Evolutionary conservation across 2,888 invertebrate species (phyloP).

Genomic region (Zaprionus lineosus): DNA sequence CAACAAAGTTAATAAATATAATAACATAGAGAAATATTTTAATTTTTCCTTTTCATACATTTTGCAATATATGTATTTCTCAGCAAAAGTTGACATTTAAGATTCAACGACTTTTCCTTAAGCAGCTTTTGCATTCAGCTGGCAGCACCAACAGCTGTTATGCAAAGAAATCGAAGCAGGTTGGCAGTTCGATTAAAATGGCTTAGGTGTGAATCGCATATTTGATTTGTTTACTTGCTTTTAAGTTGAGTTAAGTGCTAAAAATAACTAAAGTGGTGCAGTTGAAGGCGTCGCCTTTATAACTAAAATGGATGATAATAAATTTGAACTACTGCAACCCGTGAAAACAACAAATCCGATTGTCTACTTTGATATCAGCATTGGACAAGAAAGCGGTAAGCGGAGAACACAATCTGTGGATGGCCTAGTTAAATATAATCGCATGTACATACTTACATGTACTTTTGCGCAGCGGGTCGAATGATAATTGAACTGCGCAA

Average conservation of each 20-base stretch:
- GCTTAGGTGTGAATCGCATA: slow-evolving; percentile 24
- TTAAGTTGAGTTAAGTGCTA: slow-evolving; percentile 1
- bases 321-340: slow-evolving; percentile 52
- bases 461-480: slow-evolving; percentile 83
- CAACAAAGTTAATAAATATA: no score
- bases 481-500: slow-evolving; percentile 86
- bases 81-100: background rate
- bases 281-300: slow-evolving; percentile 21
- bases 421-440: slow-evolving; percentile 41
- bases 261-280: background rate
- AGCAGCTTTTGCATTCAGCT: background rate
- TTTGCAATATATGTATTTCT: background rate
- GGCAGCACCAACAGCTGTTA: slow-evolving; percentile 51
- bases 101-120: background rate
- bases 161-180: background rate
- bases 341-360: slow-evolving; percentile 84
- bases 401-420: slow-evolving; percentile 12
- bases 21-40: no score
- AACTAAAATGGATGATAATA: slow-evolving; percentile 48
- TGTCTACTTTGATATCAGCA: slow-evolving; percentile 88
- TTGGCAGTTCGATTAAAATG: slow-evolving; percentile 28
- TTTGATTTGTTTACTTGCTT: slow-evolving; percentile 49
- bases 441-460: slow-evolving; percentile 11
- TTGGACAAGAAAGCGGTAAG: slow-evolving; percentile 87
- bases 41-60: no score